Base-by-base conservation (phyloP, 2,888 invertebrate species). In the Gisinianus flammeolus region DNA sequence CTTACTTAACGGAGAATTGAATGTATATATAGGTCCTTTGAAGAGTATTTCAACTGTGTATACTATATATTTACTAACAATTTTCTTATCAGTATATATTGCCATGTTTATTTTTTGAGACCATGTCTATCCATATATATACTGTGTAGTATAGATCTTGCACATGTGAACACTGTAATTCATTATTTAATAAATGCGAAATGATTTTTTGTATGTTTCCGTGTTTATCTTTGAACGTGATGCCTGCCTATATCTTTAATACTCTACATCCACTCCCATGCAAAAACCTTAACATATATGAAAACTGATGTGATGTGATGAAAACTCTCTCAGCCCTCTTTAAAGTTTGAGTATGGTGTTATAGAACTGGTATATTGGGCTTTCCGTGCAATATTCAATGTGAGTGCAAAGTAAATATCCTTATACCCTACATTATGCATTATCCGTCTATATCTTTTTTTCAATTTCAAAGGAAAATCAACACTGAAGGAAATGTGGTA, bases 371-470 rank as follows among this genome's bases (percentile, higher is more conserved):
- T 81, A 28, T 84, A 81, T 78, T 84, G 83, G 83, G 81, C 81
- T 33, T 79, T 85, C 70, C 82, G 86, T 69, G 86, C 86, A 35
- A 81, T 85, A 16, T 83, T 85, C 69, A 86, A 86, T 77, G 86
- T 86, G 82, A 85, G 86, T 68, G 80, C 28, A 26, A n/a, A 16
- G 16, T 44, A 44, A n/a, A n/a, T n/a, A 44, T 44, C 44, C 44
- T 10, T 16, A 44, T 10, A 6, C 16, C 44, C 6, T 44, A 68
- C 28, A 68, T 19, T 16, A 73, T 73, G 31, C 67, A 30, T 67
- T 67, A 26, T 67, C 67, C n/a, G n/a, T 28, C 31, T 31, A 67
- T 67, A 8, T 64, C 16, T 64, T 64, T 64, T 67, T 30, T 30
- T 2, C 10, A 30, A 67, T 12, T 62, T 24, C 58, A n/a, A 67